Percentiles rank a stretch among this genome's conserved stretches.
These are phyloP conservation scores for Drosophila ambigua DNA, from an alignment of 1,140 invertebrate species.

Conservation along the genomic window DNA sequence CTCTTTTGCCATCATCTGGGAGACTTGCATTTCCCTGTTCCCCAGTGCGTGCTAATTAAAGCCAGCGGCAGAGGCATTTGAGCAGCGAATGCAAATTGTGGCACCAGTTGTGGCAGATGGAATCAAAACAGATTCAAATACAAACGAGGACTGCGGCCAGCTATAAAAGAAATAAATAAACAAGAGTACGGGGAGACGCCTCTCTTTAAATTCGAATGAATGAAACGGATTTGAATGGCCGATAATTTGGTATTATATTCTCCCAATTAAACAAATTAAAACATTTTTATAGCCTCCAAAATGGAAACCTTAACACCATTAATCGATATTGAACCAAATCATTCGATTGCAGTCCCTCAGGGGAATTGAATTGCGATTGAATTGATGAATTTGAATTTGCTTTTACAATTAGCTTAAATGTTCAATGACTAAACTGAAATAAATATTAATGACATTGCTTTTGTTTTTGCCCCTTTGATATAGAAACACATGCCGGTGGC, in stretches of 20 bases:
- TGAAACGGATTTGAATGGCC: conserved; percentile 3
- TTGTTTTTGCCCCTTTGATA: conserved; percentile 73
- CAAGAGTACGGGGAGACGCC: too few relatives aligned
- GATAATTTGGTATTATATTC: conserved; percentile 3
- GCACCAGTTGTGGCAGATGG: conserved; percentile 16
- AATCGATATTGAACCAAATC: not conserved
- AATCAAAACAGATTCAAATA: conserved; percentile 3
- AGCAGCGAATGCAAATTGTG: conserved; percentile 29
- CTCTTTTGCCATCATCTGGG: not conserved
- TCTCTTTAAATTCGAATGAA: too few relatives aligned
- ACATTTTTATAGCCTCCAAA: not conserved
- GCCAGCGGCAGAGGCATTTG: conserved; percentile 22
- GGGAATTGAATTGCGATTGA: conserved; percentile 7
- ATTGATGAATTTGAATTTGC: conserved; percentile 39
- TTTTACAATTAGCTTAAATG: conserved; percentile 33
- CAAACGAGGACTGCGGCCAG: not conserved
- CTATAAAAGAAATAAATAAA: too few relatives aligned
- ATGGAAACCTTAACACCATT: conserved; percentile 8
- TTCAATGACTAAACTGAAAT: conserved; percentile 49
- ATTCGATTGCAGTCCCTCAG: conserved; percentile 25
- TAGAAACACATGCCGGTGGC: conserved; percentile 96
- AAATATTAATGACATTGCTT: conserved; percentile 53
- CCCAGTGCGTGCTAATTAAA: conserved; percentile 35
- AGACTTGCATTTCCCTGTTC: conserved; percentile 34
- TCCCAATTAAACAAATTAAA: conserved; percentile 10